Evolutionary conservation across 2,797 vertebrate genomes (phyloP).

Genomic region (Jordanella pulchra): DNA sequence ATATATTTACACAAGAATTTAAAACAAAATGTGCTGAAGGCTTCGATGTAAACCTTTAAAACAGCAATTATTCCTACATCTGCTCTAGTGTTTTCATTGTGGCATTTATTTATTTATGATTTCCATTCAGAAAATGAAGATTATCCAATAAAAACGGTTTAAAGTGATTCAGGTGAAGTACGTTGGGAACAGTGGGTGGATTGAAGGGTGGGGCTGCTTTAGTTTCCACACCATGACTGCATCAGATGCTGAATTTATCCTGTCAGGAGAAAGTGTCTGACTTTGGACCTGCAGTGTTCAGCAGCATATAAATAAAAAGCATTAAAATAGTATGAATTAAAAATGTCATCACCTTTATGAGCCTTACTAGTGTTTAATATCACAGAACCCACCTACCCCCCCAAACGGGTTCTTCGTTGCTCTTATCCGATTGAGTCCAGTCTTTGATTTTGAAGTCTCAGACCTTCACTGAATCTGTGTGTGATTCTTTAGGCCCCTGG

Average conservation of each 20-base stretch:
- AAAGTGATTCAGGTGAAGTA: no score
- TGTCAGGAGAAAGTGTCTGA: no score
- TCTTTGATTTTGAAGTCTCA: slow-evolving; percentile 18
- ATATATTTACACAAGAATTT: background rate
- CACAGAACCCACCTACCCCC: background rate
- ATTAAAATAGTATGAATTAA: background rate
- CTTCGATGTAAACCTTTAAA: background rate
- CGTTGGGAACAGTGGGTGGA: no score
- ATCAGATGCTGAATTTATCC: no score
- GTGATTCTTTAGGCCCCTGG: slow-evolving; percentile 31
- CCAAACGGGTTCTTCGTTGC: background rate
- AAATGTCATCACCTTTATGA: background rate
- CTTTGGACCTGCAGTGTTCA: no score
- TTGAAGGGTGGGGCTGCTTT: no score
- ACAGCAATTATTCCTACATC: no score
- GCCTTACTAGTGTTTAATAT: background rate
- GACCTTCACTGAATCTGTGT: slow-evolving; percentile 17
- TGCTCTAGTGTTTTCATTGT: no score
- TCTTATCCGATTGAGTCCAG: slow-evolving; percentile 17
- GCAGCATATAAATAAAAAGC: background rate
- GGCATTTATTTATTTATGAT: no score
- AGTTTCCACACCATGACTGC: no score
- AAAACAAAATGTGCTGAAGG: background rate
- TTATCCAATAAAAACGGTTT: no score
- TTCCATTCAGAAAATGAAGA: no score